These are phyloP conservation scores for Heliocidaris erythrogramma DNA, from an alignment of 35 echinoderm and acorn worm genomes.

Conservation along the genomic window DNA sequence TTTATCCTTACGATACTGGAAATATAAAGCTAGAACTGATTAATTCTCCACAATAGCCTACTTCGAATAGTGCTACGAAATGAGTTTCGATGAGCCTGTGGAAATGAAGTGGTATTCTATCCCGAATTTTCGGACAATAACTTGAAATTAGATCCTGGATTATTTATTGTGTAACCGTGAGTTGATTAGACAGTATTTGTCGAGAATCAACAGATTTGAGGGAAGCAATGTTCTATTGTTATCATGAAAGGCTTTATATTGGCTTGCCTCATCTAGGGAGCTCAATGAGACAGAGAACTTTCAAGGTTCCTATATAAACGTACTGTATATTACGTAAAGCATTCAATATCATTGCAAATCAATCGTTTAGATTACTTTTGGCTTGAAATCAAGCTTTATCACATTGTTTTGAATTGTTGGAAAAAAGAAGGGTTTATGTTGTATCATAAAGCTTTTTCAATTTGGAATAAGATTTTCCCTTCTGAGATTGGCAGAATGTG, in stretches of 20 bases:
- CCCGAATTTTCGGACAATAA: no score
- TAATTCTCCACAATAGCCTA: no score
- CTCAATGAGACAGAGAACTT: background rate
- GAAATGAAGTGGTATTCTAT: no score
- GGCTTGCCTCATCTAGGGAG: background rate
- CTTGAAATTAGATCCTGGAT: no score
- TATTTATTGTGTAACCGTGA: background rate
- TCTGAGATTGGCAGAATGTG: no score
- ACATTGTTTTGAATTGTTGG: background rate
- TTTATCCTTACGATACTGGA: no score
- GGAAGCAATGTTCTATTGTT: background rate
- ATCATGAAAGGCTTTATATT: background rate
- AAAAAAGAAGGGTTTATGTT: background rate
- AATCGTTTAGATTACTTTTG: background rate
- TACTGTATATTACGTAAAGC: background rate
- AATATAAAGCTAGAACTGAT: no score
- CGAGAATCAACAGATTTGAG: background rate
- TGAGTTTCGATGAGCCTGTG: no score
- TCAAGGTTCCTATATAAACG: background rate
- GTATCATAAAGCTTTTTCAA: no score
- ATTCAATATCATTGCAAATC: background rate
- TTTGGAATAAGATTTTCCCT: no score
- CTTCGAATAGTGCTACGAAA: no score
- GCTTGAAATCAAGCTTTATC: background rate
- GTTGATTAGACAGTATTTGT: background rate